Evolutionary conservation across 2,113 vertebrate genomes (phyloP).

Genomic region (Sialia sialis): DNA sequence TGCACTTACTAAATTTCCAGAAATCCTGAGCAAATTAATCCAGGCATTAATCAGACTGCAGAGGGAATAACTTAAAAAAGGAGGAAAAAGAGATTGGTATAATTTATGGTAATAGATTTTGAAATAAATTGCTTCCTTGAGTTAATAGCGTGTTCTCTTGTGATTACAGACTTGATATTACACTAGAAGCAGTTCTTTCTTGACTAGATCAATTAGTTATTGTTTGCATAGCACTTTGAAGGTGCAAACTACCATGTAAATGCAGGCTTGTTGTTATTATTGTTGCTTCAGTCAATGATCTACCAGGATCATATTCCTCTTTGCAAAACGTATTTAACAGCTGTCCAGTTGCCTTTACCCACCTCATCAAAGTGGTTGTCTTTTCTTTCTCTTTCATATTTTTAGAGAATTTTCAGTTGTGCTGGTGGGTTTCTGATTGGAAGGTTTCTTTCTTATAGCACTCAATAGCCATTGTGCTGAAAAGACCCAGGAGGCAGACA

Average conservation of each 20-base stretch:
- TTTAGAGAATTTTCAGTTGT: not conserved
- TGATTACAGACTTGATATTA: not conserved
- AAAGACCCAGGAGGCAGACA: not conserved
- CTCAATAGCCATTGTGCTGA: not conserved
- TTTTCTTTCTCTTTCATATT: not conserved
- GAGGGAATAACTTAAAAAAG: constrained; percentile 49
- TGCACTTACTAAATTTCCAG: constrained; percentile 64
- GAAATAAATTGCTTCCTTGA: constrained; percentile 51
- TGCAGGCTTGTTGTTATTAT: not conserved
- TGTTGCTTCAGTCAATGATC: not conserved
- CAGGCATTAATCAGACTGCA: constrained; percentile 61
- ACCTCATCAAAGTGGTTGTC: not conserved
- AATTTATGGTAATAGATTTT: constrained; percentile 72
- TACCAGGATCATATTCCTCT: not conserved
- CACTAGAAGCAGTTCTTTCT: constrained; percentile 36
- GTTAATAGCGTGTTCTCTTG: constrained; percentile 53
- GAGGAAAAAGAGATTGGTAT: not conserved
- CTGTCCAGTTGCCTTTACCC: not conserved
- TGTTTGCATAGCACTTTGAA: constrained; percentile 55
- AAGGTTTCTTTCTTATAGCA: not conserved
- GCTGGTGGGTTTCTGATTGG: not conserved
- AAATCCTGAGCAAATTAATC: constrained; percentile 66
- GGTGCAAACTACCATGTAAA: constrained; percentile 35
- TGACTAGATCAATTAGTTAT: constrained; percentile 57
- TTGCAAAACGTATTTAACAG: not conserved